Base-by-base conservation (phyloP, 2,113 vertebrate species). In the Bolborhynchus lineola region DNA sequence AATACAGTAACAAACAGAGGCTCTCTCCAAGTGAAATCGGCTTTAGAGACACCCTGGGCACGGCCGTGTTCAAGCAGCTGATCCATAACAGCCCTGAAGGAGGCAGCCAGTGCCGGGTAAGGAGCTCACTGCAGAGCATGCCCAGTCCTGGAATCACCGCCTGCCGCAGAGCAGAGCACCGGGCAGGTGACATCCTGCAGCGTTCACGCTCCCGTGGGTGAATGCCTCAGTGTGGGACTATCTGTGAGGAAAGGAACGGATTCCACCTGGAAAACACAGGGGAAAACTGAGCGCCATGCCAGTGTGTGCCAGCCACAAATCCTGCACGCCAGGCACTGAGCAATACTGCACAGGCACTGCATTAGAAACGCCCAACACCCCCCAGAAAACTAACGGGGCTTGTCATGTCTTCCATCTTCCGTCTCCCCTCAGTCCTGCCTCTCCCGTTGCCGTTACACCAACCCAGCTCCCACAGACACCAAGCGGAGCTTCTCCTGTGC, bases 41-140 rank as follows among this genome's bases (percentile, higher is more conserved):
- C 21, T 88, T 92, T 33, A 79, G 33, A 81, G 92, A n/a, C 18
- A 17, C 28, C 39, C 68, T 52, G 65, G 60, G 47, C 86, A 88
- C 71, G 84, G 93, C 77, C 64, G 71, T 76, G 79, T 91, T 82
- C 71, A 77, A 71, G 62, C 65, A 85, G 41, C 68, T 74, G 82
- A 87, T 97, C 64, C 4, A 82, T 95, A 95, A 50, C 86, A 92
- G 93, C 85, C 94, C 7, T 25, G 46, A 91, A 72, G 46, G 31
- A 90, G 28, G 50, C 52, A 89, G 59, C 92, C 57, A 78, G 82
- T 9, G 31, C 63, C 83, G 13, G 16, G 90, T 90, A 64, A 87
- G 79, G 44, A 71, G 19, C 11, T 8, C 6, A 1, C 60, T 62
- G 9, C 52, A 11, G 35, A 82, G 70, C 24, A 29, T 1, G 29